phyloP scores from a whole-genome alignment of 2,113 vertebrate species.

The Centropus bengalensis region DNA sequence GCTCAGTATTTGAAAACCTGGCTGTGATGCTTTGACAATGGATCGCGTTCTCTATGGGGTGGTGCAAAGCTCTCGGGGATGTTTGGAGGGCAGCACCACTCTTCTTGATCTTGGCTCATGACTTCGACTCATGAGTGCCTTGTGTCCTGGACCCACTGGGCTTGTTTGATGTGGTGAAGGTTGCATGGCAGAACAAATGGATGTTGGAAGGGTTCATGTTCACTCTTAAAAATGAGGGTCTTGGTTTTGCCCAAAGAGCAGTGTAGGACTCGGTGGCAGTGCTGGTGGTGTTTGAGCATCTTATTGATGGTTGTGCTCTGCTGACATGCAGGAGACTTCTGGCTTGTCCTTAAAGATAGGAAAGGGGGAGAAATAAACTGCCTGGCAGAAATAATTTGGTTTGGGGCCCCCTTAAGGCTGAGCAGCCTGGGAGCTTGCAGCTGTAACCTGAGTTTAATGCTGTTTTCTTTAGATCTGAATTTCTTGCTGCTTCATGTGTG shows the following conservation, averaged over 20 bases:
- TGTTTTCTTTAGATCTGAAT: neutral
- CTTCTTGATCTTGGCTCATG: neutral
- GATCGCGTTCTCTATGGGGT: rapidly evolving
- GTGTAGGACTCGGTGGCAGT: neutral
- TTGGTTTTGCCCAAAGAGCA: neutral
- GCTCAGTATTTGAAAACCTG: neutral
- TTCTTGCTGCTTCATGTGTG: neutral
- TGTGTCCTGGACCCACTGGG: rapidly evolving
- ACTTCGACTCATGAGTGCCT: neutral
- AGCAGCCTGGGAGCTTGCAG: neutral
- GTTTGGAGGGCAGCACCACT: neutral
- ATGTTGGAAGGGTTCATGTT: neutral
- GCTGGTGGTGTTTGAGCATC: neutral
- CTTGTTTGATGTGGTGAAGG: rapidly evolving
- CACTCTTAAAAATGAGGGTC: neutral
- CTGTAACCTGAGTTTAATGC: neutral
- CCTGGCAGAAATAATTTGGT: neutral
- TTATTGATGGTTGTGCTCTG: neutral
- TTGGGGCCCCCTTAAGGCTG: neutral
- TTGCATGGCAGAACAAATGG: neutral
- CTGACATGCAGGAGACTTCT: neutral
- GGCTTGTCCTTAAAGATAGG: neutral
- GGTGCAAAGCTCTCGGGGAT: neutral
- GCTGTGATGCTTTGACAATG: neutral
- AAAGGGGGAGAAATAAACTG: neutral